phyloP scores from a whole-genome alignment of 1,140 invertebrate species.

The Delia radicum region DNA sequence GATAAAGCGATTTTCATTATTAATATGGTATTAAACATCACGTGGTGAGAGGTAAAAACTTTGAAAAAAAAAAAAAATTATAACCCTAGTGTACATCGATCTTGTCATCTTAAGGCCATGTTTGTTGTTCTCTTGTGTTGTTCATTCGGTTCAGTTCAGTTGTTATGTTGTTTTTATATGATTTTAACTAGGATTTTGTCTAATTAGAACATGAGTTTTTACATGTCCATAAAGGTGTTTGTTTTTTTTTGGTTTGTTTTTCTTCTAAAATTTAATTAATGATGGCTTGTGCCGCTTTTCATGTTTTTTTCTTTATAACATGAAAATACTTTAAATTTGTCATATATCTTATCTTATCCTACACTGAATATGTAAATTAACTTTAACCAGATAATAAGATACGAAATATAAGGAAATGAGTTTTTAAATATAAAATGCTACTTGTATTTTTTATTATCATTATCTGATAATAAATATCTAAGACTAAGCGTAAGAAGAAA shows the following conservation, averaged over 20 bases:
- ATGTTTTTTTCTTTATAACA: slow-evolving; percentile 10
- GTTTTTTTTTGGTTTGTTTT: not conserved
- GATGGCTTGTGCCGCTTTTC: slow-evolving; percentile 22
- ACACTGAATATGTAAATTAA: not conserved
- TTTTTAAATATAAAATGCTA: not conserved
- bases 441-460: not conserved
- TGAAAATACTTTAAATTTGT: slow-evolving; percentile 20
- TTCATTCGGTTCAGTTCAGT: not conserved
- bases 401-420: not conserved
- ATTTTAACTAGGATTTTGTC: slow-evolving; percentile 11
- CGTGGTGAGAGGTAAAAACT: too few species aligned
- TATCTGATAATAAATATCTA: too few species aligned
- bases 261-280: not conserved
- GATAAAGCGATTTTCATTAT: too few species aligned
- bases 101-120: slow-evolving; percentile 19
- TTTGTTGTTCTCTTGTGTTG: not conserved
- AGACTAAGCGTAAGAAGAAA: too few species aligned
- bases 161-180: slow-evolving; percentile 5
- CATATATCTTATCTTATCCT: slow-evolving; percentile 10
- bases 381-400: not conserved
- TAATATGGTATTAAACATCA: too few species aligned
- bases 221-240: slow-evolving; percentile 18
- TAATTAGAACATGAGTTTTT: slow-evolving; percentile 20
- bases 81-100: not conserved
- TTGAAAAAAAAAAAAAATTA: too few species aligned